A percentile compares a stretch with the other conserved stretches of the same genome.
phyloP scores from a whole-genome alignment of 2,113 vertebrate species.

The Kobus ellipsiprymnus region DNA sequence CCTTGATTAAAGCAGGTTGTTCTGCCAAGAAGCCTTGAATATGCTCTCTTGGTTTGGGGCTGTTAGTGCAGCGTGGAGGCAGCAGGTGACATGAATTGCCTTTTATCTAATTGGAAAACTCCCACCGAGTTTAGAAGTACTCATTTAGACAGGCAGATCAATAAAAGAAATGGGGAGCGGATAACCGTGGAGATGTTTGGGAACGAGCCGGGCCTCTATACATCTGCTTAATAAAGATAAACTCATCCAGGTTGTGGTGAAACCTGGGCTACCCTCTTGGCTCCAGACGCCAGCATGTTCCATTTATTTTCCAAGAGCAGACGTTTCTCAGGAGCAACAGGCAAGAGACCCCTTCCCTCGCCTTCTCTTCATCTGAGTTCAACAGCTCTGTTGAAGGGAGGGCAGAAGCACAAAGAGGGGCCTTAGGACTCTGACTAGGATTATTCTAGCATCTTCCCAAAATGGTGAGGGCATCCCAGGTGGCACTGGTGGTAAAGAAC shows the following conservation, averaged over 20 bases:
- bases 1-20: conserved; percentile 77
- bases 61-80: conserved; percentile 64
- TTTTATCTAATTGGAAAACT: conserved; percentile 86
- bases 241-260: conserved; percentile 52
- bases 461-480: neutral
- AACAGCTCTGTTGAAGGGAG: neutral
- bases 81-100: conserved; percentile 80
- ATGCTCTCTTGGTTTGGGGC: conserved; percentile 66
- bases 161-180: conserved; percentile 78
- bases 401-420: neutral
- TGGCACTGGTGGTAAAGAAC: neutral
- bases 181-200: conserved; percentile 49
- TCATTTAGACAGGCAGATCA: conserved; percentile 82
- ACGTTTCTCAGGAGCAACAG: neutral
- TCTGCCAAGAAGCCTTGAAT: conserved; percentile 74
- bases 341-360: neutral
- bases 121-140: conserved; percentile 79
- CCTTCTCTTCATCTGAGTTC: neutral
- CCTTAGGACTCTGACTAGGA: neutral
- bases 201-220: neutral
- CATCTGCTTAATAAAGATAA: conserved; percentile 78
- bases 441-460: neutral
- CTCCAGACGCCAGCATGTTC: neutral
- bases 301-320: neutral
- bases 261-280: neutral